Evolutionary conservation across 2,113 vertebrate species (phyloP), one percentile per base, ranked within the genome.

Genomic region (Ptychochromis oligacanthus): DNA sequence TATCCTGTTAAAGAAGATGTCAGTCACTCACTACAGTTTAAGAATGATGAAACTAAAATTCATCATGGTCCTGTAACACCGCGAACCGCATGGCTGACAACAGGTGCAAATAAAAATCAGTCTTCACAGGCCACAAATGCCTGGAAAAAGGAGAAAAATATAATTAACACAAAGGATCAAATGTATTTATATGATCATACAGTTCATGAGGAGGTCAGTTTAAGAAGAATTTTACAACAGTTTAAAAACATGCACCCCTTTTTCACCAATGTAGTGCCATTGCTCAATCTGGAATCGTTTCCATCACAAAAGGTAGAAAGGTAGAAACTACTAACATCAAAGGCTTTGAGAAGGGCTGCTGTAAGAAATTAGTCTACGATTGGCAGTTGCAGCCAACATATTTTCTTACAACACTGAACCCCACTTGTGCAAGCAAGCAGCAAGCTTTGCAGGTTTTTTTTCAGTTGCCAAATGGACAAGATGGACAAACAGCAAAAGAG

Each of bases 401-500:
- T 65, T 40, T 65, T 0, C 0, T 24, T 9, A 2, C 40, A 20
- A 65, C 22, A 22, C 0, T 22, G 36, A 65, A 65, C 36, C 62
- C 61, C 13, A 43, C 36, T 24, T 64, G 11, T 65, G 36, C 13
- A 65, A 43, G 40, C 0, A 0, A n/a, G n/a, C n/a, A n/a, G n/a
- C n/a, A n/a, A n/a, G n/a, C n/a, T n/a, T n/a, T n/a, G n/a, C n/a
- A n/a, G n/a, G n/a, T n/a, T n/a, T n/a, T n/a, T n/a, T n/a, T n/a
- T n/a, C n/a, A n/a, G n/a, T n/a, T n/a, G n/a, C n/a, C n/a, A n/a
- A n/a, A n/a, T n/a, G n/a, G n/a, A n/a, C n/a, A n/a, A n/a, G n/a
- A n/a, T n/a, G n/a, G n/a, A n/a, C n/a, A n/a, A n/a, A n/a, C n/a
- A n/a, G n/a, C n/a, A n/a, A n/a, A n/a, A n/a, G n/a, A n/a, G n/a